phyloP scores from a whole-genome alignment of 2,113 vertebrate genomes.

The Stictonetta naevosa region DNA sequence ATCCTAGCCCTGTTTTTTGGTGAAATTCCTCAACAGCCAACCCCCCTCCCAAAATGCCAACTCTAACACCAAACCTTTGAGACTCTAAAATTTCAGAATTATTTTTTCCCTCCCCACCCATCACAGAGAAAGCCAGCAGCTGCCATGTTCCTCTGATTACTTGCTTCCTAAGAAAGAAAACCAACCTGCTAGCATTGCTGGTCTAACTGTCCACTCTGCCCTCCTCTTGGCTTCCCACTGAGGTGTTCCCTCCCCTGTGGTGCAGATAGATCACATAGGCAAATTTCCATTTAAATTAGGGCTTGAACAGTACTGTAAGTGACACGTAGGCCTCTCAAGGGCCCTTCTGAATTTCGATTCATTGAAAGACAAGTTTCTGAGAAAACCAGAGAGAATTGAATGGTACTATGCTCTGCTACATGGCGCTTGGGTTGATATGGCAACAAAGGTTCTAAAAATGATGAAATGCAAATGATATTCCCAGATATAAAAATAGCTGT shows the following conservation, averaged over 20 bases:
- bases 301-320: not conserved
- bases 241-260: not conserved
- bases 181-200: not conserved
- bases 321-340: not conserved
- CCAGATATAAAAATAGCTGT: conserved; percentile 59
- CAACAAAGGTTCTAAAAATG: conserved; percentile 72
- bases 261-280: not conserved
- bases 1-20: not conserved
- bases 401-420: not conserved
- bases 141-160: not conserved
- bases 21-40: not conserved
- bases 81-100: not conserved
- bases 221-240: not conserved
- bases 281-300: not conserved
- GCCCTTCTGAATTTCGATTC: conserved; percentile 5
- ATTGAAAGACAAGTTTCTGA: conserved; percentile 12
- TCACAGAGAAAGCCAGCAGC: not conserved
- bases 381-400: not conserved
- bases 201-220: not conserved
- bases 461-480: conserved; percentile 40
- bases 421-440: conserved; percentile 56
- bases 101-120: not conserved
- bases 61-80: not conserved
- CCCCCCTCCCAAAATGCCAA: not conserved
- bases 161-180: not conserved